phyloP scores from a whole-genome alignment of 2,113 vertebrate genomes.

The Galbula dea region DNA sequence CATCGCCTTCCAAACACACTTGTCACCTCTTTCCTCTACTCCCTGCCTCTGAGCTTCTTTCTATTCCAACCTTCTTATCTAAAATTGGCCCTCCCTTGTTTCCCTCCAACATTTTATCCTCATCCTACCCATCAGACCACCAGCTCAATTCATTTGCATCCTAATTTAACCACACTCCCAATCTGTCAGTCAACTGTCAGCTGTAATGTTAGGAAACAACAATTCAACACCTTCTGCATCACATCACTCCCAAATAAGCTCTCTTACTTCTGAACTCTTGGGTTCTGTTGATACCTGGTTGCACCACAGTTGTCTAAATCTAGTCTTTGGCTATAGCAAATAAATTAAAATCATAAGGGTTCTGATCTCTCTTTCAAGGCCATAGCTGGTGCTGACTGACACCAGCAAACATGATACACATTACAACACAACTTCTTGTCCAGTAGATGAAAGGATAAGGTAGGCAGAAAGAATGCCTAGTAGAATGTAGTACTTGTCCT shows the following conservation, averaged over 20 bases:
- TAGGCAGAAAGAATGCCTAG: accelerated
- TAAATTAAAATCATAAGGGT: background rate
- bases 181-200: background rate
- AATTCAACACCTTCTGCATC: background rate
- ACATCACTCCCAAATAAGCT: background rate
- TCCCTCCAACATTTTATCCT: background rate
- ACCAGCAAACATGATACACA: background rate
- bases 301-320: background rate
- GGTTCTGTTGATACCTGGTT: background rate
- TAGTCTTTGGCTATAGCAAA: background rate
- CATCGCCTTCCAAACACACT: background rate
- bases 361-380: background rate
- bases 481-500: background rate
- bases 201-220: background rate
- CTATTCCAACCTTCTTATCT: background rate
- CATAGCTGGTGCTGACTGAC: background rate
- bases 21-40: background rate
- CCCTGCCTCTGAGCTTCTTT: background rate
- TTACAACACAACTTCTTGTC: background rate
- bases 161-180: background rate
- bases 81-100: background rate
- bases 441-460: background rate
- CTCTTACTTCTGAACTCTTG: background rate
- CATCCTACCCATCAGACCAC: background rate
- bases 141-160: background rate